phyloP scores from a whole-genome alignment of 2,113 vertebrate species.

The Uropsilus gracilis region DNA sequence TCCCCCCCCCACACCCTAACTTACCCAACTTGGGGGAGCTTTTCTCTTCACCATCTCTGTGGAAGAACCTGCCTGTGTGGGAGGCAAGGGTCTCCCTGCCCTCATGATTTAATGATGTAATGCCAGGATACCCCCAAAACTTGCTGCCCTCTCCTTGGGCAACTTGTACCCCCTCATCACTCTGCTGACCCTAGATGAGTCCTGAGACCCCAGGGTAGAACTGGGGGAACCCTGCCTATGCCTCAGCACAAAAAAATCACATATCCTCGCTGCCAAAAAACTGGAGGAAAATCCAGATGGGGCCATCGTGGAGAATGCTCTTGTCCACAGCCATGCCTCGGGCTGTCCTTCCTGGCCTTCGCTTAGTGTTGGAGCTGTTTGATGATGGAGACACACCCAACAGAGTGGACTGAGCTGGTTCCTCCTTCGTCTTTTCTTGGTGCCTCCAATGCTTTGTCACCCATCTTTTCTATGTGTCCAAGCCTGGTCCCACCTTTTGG shows the following conservation, averaged over 20 bases:
- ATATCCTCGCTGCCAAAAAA: not conserved
- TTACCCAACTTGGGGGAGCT: not conserved
- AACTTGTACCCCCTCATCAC: not conserved
- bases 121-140: not conserved
- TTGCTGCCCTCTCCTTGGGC: not conserved
- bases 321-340: not conserved
- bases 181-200: not conserved
- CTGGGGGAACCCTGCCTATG: not conserved
- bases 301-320: not conserved
- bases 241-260: not conserved
- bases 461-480: rapidly evolving
- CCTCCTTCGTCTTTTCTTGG: not conserved
- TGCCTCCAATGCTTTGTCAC: not conserved
- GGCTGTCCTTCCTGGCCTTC: not conserved
- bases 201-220: not conserved
- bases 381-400: too few relatives aligned
- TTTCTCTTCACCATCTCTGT: not conserved
- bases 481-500: not conserved
- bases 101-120: too few relatives aligned
- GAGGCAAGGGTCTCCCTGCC: rapidly evolving
- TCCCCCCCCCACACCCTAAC: rapidly evolving
- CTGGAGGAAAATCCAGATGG: not conserved
- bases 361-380: not conserved
- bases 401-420: rapidly evolving
- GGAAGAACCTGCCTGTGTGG: not conserved